These are phyloP conservation scores for Alcis repandata DNA, from an alignment of 2,888 invertebrate genomes.

Conservation along the genomic window DNA sequence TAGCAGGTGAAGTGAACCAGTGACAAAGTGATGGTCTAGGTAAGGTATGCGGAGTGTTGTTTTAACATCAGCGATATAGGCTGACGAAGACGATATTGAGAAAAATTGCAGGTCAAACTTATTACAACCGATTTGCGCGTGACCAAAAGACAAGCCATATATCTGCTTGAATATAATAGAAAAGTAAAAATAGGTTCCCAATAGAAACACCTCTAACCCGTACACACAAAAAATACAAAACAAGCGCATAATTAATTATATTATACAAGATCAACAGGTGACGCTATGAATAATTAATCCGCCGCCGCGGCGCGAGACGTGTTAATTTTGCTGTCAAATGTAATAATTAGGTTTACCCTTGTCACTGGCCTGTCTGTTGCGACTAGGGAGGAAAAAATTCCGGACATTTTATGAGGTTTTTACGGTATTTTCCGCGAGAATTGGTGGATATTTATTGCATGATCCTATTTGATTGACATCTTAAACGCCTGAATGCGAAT, in stretches of 20 bases:
- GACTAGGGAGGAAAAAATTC: background rate
- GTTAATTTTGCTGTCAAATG: slow-evolving; percentile 51
- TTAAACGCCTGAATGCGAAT: too few relatives aligned
- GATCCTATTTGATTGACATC: background rate
- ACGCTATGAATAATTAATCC: slow-evolving; percentile 34
- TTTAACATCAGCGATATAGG: too few relatives aligned
- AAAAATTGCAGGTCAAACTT: too few relatives aligned
- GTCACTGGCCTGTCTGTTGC: slow-evolving; percentile 37
- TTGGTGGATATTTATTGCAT: background rate
- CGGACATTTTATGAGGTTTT: slow-evolving; percentile 3
- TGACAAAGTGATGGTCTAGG: too few relatives aligned
- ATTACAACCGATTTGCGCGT: too few relatives aligned
- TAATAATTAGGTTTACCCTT: slow-evolving; percentile 51
- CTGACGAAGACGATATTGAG: too few relatives aligned
- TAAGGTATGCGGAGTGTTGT: too few relatives aligned
- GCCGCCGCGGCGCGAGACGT: slow-evolving; percentile 36
- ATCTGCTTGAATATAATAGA: too few relatives aligned
- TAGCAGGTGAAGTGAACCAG: too few relatives aligned
- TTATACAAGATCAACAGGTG: slow-evolving; percentile 47
- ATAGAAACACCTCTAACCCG: background rate
- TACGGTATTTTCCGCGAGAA: background rate
- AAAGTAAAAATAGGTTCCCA: too few relatives aligned
- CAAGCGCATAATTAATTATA: slow-evolving; percentile 31
- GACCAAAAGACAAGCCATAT: too few relatives aligned
- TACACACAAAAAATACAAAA: slow-evolving; percentile 13